These are phyloP conservation scores for Macrophya annulata DNA, from an alignment of 2,888 invertebrate species.

Conservation along the genomic window DNA sequence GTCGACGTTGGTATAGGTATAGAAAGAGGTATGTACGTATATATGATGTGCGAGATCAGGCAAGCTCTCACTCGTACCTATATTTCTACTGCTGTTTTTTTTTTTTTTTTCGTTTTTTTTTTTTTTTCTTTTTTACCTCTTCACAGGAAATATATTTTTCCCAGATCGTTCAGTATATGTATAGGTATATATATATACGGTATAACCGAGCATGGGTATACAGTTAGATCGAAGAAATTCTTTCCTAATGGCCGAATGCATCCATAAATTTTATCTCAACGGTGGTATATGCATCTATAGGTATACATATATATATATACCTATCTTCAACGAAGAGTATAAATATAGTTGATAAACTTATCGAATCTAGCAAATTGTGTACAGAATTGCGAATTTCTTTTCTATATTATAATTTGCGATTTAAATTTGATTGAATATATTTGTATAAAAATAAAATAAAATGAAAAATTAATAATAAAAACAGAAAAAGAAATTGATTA, in stretches of 20 bases:
- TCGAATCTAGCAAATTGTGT: not conserved
- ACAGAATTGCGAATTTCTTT: not conserved
- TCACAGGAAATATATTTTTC: not conserved
- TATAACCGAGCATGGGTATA: too few relatives aligned
- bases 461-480: not conserved
- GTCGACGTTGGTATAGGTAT: not conserved
- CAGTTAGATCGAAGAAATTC: not conserved
- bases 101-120: too few relatives aligned
- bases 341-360: not conserved
- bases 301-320: not conserved
- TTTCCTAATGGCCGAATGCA: conserved; percentile 9
- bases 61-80: not conserved
- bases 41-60: not conserved
- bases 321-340: not conserved
- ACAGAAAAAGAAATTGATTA: not conserved
- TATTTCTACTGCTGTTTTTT: not conserved
- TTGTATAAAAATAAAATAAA: not conserved
- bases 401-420: not conserved
- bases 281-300: not conserved
- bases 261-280: conserved; percentile 3
- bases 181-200: too few relatives aligned
- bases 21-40: not conserved
- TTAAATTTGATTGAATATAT: not conserved
- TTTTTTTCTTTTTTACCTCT: too few relatives aligned
- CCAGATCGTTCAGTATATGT: not conserved